phyloP scores from a whole-genome alignment of 1,140 invertebrate genomes.

The Magallana ariakensis region DNA sequence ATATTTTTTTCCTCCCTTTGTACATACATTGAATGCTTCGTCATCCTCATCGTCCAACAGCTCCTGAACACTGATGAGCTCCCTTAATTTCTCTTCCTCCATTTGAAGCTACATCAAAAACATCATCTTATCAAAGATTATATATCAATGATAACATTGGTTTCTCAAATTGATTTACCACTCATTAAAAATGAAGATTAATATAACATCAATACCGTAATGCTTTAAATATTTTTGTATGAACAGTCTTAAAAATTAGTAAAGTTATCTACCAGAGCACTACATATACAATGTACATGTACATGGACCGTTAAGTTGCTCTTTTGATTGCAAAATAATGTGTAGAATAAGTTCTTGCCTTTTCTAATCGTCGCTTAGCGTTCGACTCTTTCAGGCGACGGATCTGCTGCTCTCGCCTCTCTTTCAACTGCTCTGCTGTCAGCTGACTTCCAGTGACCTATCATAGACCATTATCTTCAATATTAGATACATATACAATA shows the following conservation, averaged over 20 bases:
- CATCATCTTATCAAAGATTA: too few relatives aligned
- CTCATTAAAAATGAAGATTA: too few relatives aligned
- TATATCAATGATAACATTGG: too few relatives aligned
- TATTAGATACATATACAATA: too few relatives aligned
- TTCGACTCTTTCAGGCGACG: slow-evolving; percentile 82
- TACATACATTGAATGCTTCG: slow-evolving; percentile 85
- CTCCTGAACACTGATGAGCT: slow-evolving; percentile 89
- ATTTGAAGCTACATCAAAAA: slow-evolving; percentile 84
- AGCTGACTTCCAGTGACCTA: slow-evolving; percentile 80
- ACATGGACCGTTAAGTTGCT: too few relatives aligned
- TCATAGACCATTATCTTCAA: not conserved
- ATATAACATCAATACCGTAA: too few relatives aligned
- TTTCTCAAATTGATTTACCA: too few relatives aligned
- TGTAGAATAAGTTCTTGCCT: slow-evolving; percentile 62
- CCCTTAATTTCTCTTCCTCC: slow-evolving; percentile 92
- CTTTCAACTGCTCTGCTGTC: slow-evolving; percentile 88
- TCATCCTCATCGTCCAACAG: slow-evolving; percentile 88
- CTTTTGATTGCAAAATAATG: too few relatives aligned
- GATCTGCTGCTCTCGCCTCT: slow-evolving; percentile 90
- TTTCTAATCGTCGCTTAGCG: slow-evolving; percentile 71
- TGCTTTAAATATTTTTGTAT: too few relatives aligned
- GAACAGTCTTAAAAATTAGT: too few relatives aligned
- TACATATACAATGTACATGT: too few relatives aligned
- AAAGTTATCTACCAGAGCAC: too few relatives aligned
- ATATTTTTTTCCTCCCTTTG: not conserved